Base-by-base conservation (phyloP, 2,888 invertebrate genomes). In the Sinotaia quadrata region DNA sequence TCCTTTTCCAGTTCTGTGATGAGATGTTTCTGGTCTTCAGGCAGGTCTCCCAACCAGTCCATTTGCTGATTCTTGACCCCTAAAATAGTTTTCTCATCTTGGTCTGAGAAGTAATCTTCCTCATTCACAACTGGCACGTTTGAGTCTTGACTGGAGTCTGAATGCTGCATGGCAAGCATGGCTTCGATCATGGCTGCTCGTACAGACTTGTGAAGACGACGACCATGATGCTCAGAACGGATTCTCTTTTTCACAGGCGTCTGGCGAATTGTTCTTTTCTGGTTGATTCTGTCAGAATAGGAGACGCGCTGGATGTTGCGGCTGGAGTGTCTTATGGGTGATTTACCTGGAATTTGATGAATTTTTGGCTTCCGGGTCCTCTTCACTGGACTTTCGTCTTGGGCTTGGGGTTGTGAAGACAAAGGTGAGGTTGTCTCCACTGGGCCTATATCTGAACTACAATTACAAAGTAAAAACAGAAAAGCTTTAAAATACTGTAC, bases 91-190 rank as follows among this genome's bases (percentile, higher is more conserved):
- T 47, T 12, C 2, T 56, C 31, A 4, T 56, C 56, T 1, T 52
- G 31, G n/a, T 63, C 63, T 2, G 63, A 65, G 21, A 54, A 54
- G 24, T 65, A 65, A 4, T 56, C 41, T 5, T 52, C 54, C n/a
- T n/a, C n/a, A n/a, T n/a, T n/a, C n/a, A n/a, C n/a, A n/a, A n/a
- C n/a, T 2, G 41, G 27, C 5, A 29, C 33, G 54, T 44, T 41
- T 21, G n/a, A 24, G 2, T 34, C 31, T 44, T 34, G 27, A 47
- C 51, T 18, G 24, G 0, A 1, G 47, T n/a, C 34, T 15, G 29
- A 41, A 5, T 41, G 8, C 15, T 41, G 31, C 29, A 29, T 44
- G 10, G 41, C 41, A 29, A 56, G 44, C 37, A 65, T 65, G 56
- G 63, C 63, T n/a, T 56, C 24, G 41, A 65, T 65, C 56, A 65